Percentiles rank a stretch among this genome's conserved stretches.
These are phyloP conservation scores for Gambusia affinis DNA, from an alignment of 2,113 vertebrate species.

Conservation along the genomic window DNA sequence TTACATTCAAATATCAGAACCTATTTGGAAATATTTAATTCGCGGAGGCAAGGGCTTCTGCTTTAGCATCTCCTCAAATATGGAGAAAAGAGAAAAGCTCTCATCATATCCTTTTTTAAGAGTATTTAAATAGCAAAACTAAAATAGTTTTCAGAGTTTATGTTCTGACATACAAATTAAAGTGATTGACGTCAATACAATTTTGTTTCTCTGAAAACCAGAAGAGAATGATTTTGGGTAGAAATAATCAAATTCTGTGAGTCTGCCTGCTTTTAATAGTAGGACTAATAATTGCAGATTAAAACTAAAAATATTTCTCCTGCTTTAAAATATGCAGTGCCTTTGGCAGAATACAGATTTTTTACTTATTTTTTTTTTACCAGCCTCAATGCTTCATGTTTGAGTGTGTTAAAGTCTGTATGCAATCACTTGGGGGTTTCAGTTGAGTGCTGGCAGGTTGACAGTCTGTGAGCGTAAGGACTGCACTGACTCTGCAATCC, in stretches of 20 bases:
- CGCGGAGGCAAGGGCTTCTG: too few relatives aligned
- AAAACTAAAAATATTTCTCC: constrained; percentile 2
- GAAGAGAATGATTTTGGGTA: too few relatives aligned
- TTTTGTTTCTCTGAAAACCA: too few relatives aligned
- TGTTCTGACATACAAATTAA: too few relatives aligned
- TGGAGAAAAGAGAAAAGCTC: too few relatives aligned
- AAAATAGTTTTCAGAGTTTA: too few relatives aligned
- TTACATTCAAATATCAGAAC: too few relatives aligned
- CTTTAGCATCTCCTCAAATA: too few relatives aligned
- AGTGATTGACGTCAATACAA: too few relatives aligned
- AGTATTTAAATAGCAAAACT: too few relatives aligned
- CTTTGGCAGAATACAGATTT: constrained; percentile 4
- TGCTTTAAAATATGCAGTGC: constrained; percentile 4
- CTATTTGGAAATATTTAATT: too few relatives aligned
- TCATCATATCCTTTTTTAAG: too few relatives aligned
- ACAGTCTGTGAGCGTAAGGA: constrained; percentile 35
- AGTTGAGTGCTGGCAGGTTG: constrained; percentile 56
- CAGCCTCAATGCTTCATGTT: constrained; percentile 16
- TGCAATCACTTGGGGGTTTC: constrained; percentile 53
- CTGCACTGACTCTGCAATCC: constrained; percentile 23
- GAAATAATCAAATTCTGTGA: neutral
- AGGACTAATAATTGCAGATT: constrained; percentile 5
- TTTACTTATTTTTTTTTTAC: neutral
- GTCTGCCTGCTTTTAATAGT: neutral
- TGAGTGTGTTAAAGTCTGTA: constrained; percentile 39